Base-by-base conservation (phyloP, 2,797 vertebrate genomes). In the Salmo trutta region DNA sequence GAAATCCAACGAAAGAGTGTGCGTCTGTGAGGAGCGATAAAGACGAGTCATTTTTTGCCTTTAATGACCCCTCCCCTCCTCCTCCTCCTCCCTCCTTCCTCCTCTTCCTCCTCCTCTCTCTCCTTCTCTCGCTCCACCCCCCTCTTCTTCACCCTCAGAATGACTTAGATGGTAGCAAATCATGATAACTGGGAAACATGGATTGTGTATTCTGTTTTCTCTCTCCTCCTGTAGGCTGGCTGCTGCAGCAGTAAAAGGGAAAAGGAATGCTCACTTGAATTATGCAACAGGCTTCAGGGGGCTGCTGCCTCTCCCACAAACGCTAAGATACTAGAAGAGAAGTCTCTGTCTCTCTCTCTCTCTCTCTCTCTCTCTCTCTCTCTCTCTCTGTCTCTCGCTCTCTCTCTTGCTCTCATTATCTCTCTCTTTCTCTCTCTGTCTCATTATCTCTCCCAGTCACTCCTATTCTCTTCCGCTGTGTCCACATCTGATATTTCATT, bases 271-370 rank as follows among this genome's bases (percentile, higher is more conserved):
- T 52, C 62, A 83, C 81, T 75, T 90, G 78, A 91, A 90, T 90
- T 88, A 91, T 91, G 82, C 85, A 90, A 79, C 79, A 83, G 81
- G 77, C 81, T 54, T 59, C 54, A 76, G 77, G 75, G 79, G 64
- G 82, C 56, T 65, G 10, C 41, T 47, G 62, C 62, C 24, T 65
- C 62, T 29, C 62, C 14, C 24, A 8, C 24, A n/a, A 19, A 24
- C 24, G 3, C 62, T 29, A 1, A 68, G 75, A 41, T n/a, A 69
- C 27, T 29, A 24, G 70, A 21, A 21, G 70, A 71, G 33, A 71
- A 41, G 41, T 1, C 7, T 41, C 7, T 41, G 6, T 36, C 36
- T 41, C 1, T 41, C 36, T 41, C 36, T 41, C 36, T 41, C 1
- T 41, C 36, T 41, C 7, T 8, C 36, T 36, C 36, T 36, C 6